phyloP scores from a whole-genome alignment of 1,140 invertebrate species.

The Physella acuta region DNA sequence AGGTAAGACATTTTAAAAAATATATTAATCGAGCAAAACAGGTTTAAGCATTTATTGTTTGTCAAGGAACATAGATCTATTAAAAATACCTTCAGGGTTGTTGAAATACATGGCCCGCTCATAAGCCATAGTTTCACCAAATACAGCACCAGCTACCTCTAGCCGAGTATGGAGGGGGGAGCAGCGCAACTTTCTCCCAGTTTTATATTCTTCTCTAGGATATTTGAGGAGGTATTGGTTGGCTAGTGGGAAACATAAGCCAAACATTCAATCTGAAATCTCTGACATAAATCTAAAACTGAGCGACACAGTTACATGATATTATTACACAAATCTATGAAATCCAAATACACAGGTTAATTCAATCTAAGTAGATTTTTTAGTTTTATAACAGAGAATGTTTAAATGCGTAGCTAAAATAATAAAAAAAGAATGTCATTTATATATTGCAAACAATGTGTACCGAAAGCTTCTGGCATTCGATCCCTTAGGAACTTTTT shows the following conservation, averaged over 20 bases:
- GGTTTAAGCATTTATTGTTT: background rate
- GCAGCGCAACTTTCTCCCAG: constrained; percentile 77
- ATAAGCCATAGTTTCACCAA: constrained; percentile 98
- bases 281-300: too few species aligned
- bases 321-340: too few species aligned
- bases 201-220: constrained; percentile 41
- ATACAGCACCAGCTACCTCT: constrained; percentile 89
- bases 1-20: background rate
- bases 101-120: constrained; percentile 94
- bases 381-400: too few species aligned
- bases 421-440: too few species aligned
- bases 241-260: constrained; percentile 9
- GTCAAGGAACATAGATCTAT: background rate
- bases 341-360: too few species aligned
- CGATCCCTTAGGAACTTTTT: constrained; percentile 89
- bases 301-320: too few species aligned
- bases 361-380: too few species aligned
- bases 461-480: constrained; percentile 89
- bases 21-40: background rate
- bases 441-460: constrained; percentile 51
- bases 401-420: too few species aligned
- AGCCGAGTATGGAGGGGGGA: constrained; percentile 94
- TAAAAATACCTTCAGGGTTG: background rate
- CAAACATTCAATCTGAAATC: too few species aligned
- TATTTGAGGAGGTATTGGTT: constrained; percentile 40